Percentiles rank a stretch among this genome's conserved stretches.
phyloP scores from a whole-genome alignment of 2,888 invertebrate genomes.

The Caenorhabditis japonica region DNA sequence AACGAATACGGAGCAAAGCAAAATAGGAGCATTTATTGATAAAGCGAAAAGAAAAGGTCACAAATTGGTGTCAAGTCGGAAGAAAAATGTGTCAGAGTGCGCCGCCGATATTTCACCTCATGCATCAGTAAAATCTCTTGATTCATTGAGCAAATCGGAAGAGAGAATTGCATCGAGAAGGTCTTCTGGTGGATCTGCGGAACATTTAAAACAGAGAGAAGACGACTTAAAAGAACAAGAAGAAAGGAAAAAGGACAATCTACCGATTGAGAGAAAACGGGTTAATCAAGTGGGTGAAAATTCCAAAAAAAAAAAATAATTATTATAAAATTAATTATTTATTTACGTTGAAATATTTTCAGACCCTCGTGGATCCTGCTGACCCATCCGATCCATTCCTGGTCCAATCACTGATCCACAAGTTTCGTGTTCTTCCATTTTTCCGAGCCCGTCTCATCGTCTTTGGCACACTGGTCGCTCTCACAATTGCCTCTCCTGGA shows the following conservation, averaged over 20 bases:
- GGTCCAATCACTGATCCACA: constrained; percentile 54
- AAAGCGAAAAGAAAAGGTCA: constrained; percentile 63
- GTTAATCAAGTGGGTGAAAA: constrained; percentile 1
- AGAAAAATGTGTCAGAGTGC: constrained; percentile 51
- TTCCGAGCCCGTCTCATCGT: constrained; percentile 57
- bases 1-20: constrained; percentile 48
- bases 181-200: constrained; percentile 27
- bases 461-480: constrained; percentile 57
- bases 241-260: background rate
- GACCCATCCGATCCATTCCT: constrained; percentile 46
- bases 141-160: constrained; percentile 38
- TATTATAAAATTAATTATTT: too few relatives aligned
- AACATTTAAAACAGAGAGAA: constrained; percentile 9
- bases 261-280: background rate
- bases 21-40: constrained; percentile 61
- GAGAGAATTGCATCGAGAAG: constrained; percentile 22
- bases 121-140: constrained; percentile 33
- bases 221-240: background rate
- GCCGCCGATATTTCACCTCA: constrained; percentile 19
- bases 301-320: too few relatives aligned
- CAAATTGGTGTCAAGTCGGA: constrained; percentile 55
- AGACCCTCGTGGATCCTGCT: constrained; percentile 32
- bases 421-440: constrained; percentile 62
- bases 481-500: constrained; percentile 62
- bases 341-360: background rate